These are phyloP conservation scores for Drosophila hydei DNA, from an alignment of 1,140 invertebrate genomes.

Conservation along the genomic window DNA sequence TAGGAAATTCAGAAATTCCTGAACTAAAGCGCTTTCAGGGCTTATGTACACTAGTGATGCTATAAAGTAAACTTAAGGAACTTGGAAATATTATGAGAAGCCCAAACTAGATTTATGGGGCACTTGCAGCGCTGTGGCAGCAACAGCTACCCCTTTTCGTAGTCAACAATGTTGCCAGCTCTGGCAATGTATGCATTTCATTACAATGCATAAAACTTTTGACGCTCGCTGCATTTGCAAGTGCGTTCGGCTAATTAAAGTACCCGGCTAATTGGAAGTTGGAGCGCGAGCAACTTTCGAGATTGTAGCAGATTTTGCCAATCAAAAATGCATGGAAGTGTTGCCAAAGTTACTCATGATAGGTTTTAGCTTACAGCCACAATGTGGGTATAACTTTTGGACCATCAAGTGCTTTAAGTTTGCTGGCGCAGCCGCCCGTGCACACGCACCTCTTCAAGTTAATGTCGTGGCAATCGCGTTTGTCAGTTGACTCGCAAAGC, in stretches of 20 bases:
- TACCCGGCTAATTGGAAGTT: slow-evolving; percentile 39
- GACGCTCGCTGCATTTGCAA: slow-evolving; percentile 48
- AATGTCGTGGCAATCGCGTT: slow-evolving; percentile 57
- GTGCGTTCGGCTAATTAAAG: slow-evolving; percentile 66
- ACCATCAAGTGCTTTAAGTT: slow-evolving; percentile 18
- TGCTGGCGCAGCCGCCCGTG: slow-evolving; percentile 4
- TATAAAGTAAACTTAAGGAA: slow-evolving; percentile 6
- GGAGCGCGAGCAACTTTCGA: slow-evolving; percentile 11
- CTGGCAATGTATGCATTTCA: slow-evolving; percentile 56
- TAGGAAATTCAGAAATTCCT: not conserved
- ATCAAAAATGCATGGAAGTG: slow-evolving; percentile 59
- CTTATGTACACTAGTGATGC: not conserved
- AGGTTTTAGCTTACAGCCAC: slow-evolving; percentile 33
- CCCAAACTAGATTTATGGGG: slow-evolving; percentile 35
- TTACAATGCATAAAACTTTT: slow-evolving; percentile 64
- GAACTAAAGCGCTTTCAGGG: not conserved
- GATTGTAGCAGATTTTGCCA: slow-evolving; percentile 47
- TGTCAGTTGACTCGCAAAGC: slow-evolving; percentile 26
- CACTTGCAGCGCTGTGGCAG: slow-evolving; percentile 4
- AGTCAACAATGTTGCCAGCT: slow-evolving; percentile 55
- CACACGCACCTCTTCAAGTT: slow-evolving; percentile 27
- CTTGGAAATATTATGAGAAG: slow-evolving; percentile 15
- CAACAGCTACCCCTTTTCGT: slow-evolving; percentile 6
- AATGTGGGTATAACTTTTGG: slow-evolving; percentile 11
- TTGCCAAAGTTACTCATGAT: slow-evolving; percentile 32